phyloP scores from a whole-genome alignment of 1,140 invertebrate genomes.

The Drosophila hydei region DNA sequence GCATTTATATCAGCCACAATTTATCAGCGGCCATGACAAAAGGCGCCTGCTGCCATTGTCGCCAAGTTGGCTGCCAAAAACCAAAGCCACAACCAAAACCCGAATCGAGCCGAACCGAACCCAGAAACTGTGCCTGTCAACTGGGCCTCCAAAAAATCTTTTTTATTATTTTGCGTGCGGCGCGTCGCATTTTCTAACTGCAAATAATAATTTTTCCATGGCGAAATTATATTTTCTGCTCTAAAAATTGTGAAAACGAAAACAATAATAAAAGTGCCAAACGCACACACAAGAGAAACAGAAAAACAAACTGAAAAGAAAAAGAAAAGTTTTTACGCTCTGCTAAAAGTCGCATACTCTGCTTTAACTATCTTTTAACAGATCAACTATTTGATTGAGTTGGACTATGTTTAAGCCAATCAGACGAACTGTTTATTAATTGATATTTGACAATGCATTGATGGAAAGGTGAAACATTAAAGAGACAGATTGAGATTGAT shows the following conservation, averaged over 20 bases:
- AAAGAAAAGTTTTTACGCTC: background rate
- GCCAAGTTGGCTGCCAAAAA: slow-evolving; percentile 78
- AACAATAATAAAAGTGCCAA: slow-evolving; percentile 61
- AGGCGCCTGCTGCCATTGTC: slow-evolving; percentile 67
- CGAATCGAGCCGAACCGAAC: slow-evolving; percentile 48
- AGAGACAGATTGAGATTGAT: too few relatives aligned
- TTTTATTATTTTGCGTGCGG: slow-evolving; percentile 49
- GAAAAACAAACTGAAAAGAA: background rate
- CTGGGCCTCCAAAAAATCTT: slow-evolving; percentile 26
- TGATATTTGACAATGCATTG: too few relatives aligned
- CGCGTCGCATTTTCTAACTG: slow-evolving; percentile 72
- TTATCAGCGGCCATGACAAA: slow-evolving; percentile 78
- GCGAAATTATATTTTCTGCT: slow-evolving; percentile 77
- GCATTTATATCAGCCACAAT: slow-evolving; percentile 77
- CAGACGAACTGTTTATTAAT: too few relatives aligned
- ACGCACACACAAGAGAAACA: slow-evolving; percentile 13
- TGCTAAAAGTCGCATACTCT: slow-evolving; percentile 1
- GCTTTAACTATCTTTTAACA: background rate
- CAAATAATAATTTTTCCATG: slow-evolving; percentile 73
- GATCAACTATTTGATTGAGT: background rate
- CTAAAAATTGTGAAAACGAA: slow-evolving; percentile 64
- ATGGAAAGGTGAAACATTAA: too few relatives aligned
- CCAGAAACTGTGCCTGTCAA: slow-evolving; percentile 53
- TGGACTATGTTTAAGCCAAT: too few relatives aligned
- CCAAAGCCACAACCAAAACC: slow-evolving; percentile 62